Conservation (phyloP, 1,140 invertebrate genomes). For the Trichonephila inaurata region DNA sequence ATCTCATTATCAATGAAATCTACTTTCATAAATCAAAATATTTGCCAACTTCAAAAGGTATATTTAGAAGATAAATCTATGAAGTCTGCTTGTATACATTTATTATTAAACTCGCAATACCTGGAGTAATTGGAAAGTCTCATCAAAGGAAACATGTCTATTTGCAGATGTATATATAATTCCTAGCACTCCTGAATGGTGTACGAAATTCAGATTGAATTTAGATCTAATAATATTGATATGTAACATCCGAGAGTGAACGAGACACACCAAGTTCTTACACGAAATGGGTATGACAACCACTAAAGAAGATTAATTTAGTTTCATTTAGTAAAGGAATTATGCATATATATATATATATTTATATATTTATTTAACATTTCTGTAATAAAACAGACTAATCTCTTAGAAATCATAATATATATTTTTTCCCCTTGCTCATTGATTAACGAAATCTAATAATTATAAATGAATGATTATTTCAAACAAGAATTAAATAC, state of each 20-base stretch:
- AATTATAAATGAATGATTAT: too few relatives aligned
- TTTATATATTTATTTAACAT: background rate
- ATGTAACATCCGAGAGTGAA: background rate
- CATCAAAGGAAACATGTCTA: slow-evolving; percentile 11
- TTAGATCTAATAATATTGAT: slow-evolving; percentile 12
- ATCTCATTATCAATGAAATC: background rate
- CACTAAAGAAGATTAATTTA: slow-evolving; percentile 31
- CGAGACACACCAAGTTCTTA: background rate
- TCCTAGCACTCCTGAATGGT: background rate
- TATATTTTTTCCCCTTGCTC: too few relatives aligned
- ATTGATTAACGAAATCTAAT: too few relatives aligned
- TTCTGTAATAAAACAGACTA: background rate
- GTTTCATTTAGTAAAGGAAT: slow-evolving; percentile 12
- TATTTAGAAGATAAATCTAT: background rate
- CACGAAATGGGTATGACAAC: background rate
- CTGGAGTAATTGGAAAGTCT: slow-evolving; percentile 26
- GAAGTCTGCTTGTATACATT: background rate
- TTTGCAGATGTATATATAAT: slow-evolving; percentile 39
- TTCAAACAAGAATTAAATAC: too few relatives aligned
- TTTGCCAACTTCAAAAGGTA: background rate
- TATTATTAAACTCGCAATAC: background rate
- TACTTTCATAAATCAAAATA: background rate
- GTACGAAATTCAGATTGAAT: slow-evolving; percentile 33
- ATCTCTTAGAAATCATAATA: background rate
- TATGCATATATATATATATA: background rate